These are phyloP conservation scores for Phlogophora meticulosa DNA, from an alignment of 2,888 invertebrate species.

Conservation along the genomic window DNA sequence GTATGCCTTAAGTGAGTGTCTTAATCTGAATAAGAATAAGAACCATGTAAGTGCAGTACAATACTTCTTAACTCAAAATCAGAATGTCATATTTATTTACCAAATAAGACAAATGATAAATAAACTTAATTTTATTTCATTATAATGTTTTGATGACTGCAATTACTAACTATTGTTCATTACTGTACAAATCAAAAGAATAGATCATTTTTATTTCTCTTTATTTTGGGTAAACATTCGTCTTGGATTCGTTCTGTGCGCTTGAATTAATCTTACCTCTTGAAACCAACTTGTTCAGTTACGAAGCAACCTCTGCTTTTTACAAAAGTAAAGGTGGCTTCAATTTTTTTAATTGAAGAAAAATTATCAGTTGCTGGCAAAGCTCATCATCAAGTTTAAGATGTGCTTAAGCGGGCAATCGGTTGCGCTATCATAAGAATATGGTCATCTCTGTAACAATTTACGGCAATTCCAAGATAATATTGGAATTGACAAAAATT, in stretches of 20 bases:
- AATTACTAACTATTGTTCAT: constrained; percentile 25
- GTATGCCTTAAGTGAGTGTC: no score
- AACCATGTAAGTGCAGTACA: no score
- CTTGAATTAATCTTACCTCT: constrained; percentile 51
- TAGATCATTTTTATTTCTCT: constrained; percentile 1
- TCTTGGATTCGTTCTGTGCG: constrained; percentile 73
- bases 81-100: no score
- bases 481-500: neutral
- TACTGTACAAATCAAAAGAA: constrained; percentile 18
- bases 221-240: constrained; percentile 36
- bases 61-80: no score
- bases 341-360: constrained; percentile 41
- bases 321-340: constrained; percentile 73
- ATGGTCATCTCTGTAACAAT: neutral
- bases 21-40: no score
- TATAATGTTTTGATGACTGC: neutral
- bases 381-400: constrained; percentile 23
- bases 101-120: no score
- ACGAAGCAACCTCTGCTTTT: constrained; percentile 73
- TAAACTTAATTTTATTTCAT: no score
- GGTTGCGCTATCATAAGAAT: neutral
- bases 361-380: constrained; percentile 39
- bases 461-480: neutral
- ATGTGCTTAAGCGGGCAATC: neutral
- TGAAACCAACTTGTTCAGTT: constrained; percentile 58